Evolutionary conservation across 2,113 vertebrate genomes (phyloP).

Genomic region (Syrrhaptes paradoxus): DNA sequence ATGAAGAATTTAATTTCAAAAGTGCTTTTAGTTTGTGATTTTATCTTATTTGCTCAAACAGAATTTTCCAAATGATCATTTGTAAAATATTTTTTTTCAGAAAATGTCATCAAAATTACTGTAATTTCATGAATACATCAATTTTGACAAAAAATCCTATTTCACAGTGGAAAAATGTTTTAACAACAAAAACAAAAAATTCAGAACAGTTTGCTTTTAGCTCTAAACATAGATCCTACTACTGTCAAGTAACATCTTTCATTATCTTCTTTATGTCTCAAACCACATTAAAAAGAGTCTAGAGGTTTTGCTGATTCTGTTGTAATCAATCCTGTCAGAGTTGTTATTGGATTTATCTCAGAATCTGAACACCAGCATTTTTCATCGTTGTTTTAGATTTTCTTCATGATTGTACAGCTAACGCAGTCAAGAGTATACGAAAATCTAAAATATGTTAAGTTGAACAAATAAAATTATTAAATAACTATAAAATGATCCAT

Average conservation of each 20-base stretch:
- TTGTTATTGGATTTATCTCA: conserved; percentile 74
- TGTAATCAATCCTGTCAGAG: conserved; percentile 78
- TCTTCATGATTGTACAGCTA: conserved; percentile 43
- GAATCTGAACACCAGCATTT: conserved; percentile 68
- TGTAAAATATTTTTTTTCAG: background rate
- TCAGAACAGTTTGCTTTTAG: background rate
- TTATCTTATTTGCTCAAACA: conserved; percentile 1
- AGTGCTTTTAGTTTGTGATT: background rate
- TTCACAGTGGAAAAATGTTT: conserved; percentile 15
- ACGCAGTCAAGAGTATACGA: background rate
- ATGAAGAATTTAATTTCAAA: conserved; percentile 5
- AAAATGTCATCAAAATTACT: conserved; percentile 33
- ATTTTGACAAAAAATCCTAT: background rate
- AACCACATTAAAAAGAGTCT: conserved; percentile 69
- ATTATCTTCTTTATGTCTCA: conserved; percentile 73
- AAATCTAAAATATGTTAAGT: conserved; percentile 5
- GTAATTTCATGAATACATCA: background rate
- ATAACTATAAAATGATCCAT: background rate
- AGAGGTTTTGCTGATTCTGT: conserved; percentile 66
- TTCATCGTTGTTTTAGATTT: conserved; percentile 71
- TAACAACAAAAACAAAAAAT: background rate
- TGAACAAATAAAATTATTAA: conserved; percentile 13
- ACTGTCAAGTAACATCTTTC: conserved; percentile 74
- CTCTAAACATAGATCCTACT: conserved; percentile 66
- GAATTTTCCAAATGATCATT: conserved; percentile 7